Percentiles rank a stretch among this genome's conserved stretches.
phyloP scores from a whole-genome alignment of 2,888 invertebrate genomes.

The Matsumyia berberina region DNA sequence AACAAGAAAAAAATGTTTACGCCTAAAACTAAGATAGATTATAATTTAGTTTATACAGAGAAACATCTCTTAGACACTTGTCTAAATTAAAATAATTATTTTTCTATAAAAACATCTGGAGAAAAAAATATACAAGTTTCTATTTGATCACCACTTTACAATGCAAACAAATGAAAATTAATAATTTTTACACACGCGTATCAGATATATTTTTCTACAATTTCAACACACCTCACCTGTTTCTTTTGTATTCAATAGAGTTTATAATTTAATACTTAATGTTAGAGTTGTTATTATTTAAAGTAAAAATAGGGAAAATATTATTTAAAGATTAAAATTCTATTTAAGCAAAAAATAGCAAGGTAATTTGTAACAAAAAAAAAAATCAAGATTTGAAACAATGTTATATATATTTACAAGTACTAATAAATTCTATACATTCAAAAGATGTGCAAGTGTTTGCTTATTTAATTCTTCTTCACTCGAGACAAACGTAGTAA shows the following conservation, averaged over 20 bases:
- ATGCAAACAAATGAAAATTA: slow-evolving; percentile 31
- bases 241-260: slow-evolving; percentile 35
- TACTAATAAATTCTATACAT: slow-evolving; percentile 75
- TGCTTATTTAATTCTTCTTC: background rate
- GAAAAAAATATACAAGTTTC: slow-evolving; percentile 4
- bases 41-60: background rate
- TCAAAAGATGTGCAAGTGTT: slow-evolving; percentile 13
- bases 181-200: slow-evolving; percentile 26
- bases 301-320: slow-evolving; percentile 36
- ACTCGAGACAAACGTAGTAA: no score
- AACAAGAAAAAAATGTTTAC: slow-evolving; percentile 17
- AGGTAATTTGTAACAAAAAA: slow-evolving; percentile 47
- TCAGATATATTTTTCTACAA: slow-evolving; percentile 68
- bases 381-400: slow-evolving; percentile 54
- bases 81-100: slow-evolving; percentile 41
- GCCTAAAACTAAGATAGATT: slow-evolving; percentile 44
- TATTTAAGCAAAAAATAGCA: slow-evolving; percentile 52
- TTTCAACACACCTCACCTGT: slow-evolving; percentile 53
- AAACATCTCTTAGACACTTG: background rate
- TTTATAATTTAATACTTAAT: slow-evolving; percentile 35
- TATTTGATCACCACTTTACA: slow-evolving; percentile 41
- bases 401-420: slow-evolving; percentile 75
- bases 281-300: slow-evolving; percentile 53
- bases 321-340: slow-evolving; percentile 52
- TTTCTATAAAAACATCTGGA: slow-evolving; percentile 51